These are phyloP conservation scores for Xenopus petersii DNA, from an alignment of 2,797 vertebrate genomes.

Conservation along the genomic window DNA sequence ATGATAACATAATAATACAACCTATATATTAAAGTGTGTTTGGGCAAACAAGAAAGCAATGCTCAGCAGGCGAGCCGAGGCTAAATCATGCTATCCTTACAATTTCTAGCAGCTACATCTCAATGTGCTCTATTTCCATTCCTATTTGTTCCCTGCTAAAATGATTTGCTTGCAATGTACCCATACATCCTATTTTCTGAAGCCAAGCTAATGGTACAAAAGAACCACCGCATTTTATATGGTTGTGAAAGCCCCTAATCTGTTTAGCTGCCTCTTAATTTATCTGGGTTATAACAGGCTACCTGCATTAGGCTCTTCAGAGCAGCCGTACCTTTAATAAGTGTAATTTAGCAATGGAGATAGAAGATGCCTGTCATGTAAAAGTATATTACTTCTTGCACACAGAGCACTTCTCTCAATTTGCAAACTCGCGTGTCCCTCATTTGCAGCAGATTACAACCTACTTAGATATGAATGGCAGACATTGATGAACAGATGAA, in stretches of 20 bases:
- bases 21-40: too few relatives aligned
- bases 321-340: background rate
- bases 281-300: background rate
- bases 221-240: too few relatives aligned
- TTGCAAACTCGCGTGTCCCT: background rate
- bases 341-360: background rate
- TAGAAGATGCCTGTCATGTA: background rate
- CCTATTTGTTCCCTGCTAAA: too few relatives aligned
- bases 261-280: background rate
- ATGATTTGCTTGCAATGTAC: too few relatives aligned
- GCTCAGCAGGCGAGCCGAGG: too few relatives aligned
- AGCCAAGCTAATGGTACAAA: too few relatives aligned
- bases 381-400: background rate
- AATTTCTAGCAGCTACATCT: too few relatives aligned
- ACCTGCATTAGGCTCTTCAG: background rate
- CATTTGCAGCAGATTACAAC: background rate
- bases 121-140: too few relatives aligned
- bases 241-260: background rate
- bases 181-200: too few relatives aligned
- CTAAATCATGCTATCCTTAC: too few relatives aligned
- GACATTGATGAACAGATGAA: background rate
- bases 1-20: too few relatives aligned
- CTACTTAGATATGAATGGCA: background rate
- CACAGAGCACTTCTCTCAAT: background rate
- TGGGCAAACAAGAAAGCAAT: too few relatives aligned